These are phyloP conservation scores for Philopedon plagiatum DNA, from an alignment of 2,888 invertebrate genomes.

Conservation along the genomic window DNA sequence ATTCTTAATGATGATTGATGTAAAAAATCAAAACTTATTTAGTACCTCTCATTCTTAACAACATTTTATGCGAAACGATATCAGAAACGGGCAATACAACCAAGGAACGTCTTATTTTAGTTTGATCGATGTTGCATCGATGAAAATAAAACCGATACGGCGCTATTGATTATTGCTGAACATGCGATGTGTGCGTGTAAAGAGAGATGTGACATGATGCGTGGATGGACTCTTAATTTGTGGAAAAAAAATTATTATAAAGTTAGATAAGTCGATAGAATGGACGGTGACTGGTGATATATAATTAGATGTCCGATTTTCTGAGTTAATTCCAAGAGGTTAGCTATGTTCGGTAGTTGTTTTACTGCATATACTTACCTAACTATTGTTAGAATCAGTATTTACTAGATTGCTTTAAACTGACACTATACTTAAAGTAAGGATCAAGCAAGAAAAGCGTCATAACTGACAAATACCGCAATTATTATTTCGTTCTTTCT, in stretches of 20 bases:
- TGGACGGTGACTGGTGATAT: background rate
- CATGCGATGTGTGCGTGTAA: slow-evolving; percentile 51
- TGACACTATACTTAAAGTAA: no score
- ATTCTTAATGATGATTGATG: no score
- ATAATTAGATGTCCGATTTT: no score
- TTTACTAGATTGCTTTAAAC: no score
- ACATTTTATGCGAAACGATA: slow-evolving; percentile 41
- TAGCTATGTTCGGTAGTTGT: no score
- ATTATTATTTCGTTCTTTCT: no score
- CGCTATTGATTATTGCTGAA: slow-evolving; percentile 49
- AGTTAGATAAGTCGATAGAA: background rate
- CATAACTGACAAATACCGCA: no score
- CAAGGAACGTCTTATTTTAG: slow-evolving; percentile 44
- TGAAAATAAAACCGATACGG: slow-evolving; percentile 49
- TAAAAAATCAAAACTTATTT: no score
- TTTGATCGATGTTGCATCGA: slow-evolving; percentile 52
- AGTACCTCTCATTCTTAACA: slow-evolving; percentile 14
- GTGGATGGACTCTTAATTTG: slow-evolving; percentile 45
- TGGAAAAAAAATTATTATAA: slow-evolving; percentile 22
- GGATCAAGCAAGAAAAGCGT: no score
- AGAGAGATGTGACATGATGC: slow-evolving; percentile 48
- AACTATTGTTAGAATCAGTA: no score
- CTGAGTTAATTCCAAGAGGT: no score
- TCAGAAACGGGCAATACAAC: slow-evolving; percentile 19
- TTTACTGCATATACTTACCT: no score